Evolutionary conservation across 2,888 invertebrate genomes (phyloP), one percentile per base, ranked within the genome.

Genomic region (Drosophila setosimentum): DNA sequence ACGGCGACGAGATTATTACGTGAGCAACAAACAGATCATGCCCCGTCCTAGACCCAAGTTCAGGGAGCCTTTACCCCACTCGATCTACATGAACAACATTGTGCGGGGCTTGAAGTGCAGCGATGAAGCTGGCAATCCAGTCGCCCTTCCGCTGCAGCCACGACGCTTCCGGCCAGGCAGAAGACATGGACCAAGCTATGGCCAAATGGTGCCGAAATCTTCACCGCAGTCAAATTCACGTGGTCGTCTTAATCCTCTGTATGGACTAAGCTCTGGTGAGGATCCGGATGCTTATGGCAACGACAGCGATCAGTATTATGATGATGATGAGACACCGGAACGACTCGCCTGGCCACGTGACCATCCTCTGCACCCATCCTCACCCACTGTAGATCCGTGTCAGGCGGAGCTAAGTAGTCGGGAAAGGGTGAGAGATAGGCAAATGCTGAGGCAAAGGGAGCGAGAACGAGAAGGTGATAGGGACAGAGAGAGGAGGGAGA

Each of bases 21-120:
- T 87, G 33, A 73, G 68, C 76, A 89, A 90, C 55, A 90, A 78
- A 1, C 77, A 90, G 62, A 84, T 90, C 3, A 78, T 90, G 42
- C 77, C 87, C 2, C 61, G 76, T 1, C 89, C 90, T 0, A 77
- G 66, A 29, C 82, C 79, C 11, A 89, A 68, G 42, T 73, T 67
- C 27, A 57, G 75, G 2, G 79, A 79, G 29, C 84, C 68, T 0
- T 0, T 82, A 30, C 87, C 87, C 0, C 89, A 67, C 8, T 87
- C 87, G 7, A 78, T 87, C 54, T 90, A 87, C n/a, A 70, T 87
- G 78, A 87, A 87, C 40, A 90, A 87, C 54, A 90, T 87, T 48
- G 73, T 87, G 18, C 21, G 87, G 0, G 89, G 85, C 2, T 7
- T 89, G 11, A 79, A 79, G 59, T 90, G 90, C 55, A 77, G 59